These are phyloP conservation scores for Panopea generosa DNA, from an alignment of 2,888 invertebrate genomes.

Conservation along the genomic window DNA sequence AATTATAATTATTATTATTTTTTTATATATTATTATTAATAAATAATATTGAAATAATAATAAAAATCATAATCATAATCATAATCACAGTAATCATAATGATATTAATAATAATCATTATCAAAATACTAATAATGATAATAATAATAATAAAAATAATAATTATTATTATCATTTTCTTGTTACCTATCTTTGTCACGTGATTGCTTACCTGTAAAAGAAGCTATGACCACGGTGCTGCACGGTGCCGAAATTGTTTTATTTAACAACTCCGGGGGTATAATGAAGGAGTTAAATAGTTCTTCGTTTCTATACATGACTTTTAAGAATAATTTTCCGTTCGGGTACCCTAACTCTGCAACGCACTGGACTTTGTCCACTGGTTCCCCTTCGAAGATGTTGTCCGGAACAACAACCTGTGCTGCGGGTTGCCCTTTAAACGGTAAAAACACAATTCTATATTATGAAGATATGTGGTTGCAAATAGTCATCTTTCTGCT, in stretches of 20 bases:
- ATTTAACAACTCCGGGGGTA: not conserved
- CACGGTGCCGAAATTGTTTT: not conserved
- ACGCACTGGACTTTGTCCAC: constrained; percentile 11
- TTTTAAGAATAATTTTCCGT: constrained; percentile 17
- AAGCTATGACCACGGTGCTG: constrained; percentile 9
- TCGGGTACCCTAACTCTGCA: constrained; percentile 22
- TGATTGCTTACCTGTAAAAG: constrained; percentile 16
- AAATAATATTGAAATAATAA: no score
- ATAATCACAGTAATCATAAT: no score
- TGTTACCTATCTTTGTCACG: no score
- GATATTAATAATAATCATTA: no score
- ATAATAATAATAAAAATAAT: no score
- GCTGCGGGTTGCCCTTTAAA: constrained; percentile 17
- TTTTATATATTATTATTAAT: no score
- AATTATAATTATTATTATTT: no score
- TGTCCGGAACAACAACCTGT: constrained; percentile 19
- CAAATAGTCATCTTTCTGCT: no score
- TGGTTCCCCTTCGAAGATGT: constrained; percentile 10
- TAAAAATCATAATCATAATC: no score
- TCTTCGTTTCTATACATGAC: constrained; percentile 7
- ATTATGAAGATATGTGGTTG: not conserved
- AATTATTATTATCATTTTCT: no score
- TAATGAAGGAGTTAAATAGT: not conserved
- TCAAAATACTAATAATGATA: no score
- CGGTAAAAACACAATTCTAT: not conserved